Base-by-base conservation (phyloP, 2,888 invertebrate species). In the Stenurella melanura region DNA sequence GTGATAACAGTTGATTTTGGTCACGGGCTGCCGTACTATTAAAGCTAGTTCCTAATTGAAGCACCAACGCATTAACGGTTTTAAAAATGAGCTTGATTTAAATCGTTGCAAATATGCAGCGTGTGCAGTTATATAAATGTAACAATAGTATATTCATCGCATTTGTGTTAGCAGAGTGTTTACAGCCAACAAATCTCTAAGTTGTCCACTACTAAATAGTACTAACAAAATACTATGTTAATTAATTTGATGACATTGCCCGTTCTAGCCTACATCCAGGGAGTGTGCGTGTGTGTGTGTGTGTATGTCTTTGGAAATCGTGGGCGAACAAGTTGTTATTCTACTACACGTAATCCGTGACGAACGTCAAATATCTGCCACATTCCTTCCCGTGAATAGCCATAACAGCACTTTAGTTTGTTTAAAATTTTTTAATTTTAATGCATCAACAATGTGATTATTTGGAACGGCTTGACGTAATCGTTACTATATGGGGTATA, bases 321-420 rank as follows among this genome's bases (percentile, higher is more conserved):
- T 81, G 78, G 81, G 81, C 80, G 81, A 79, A 81, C 81, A 67
- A 79, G 81, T 81, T 80, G 78, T 74, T 78, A 75, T 66, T 78
- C 72, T 66, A 70, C 64, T 71, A 70, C 70, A 71, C 71, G 63
- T 72, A 75, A 78, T 80, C 76, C 81, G 78, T 82, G 81, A 78
- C 80, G 68, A 78, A 76, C 67, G 73, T 71, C 74, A 69, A 75
- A 78, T 80, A 78, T 81, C 76, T 74, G 68, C 74, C 61, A 68
- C 79, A 81, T 81, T 82, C 79, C 75, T 77, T 50, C 61, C 58
- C 61, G 58, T 66, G 57, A 58, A 74, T 78, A 81, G 82, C 75
- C 80, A 81, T 81, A 82, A 82, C 81, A 82, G 70, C 77, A 34
- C 42, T 58, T 73, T 42, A 54, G 64, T 79, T 79, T 79, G 77